Evolutionary conservation across 2,797 vertebrate species (phyloP).

Genomic region (Malacoraja senta): DNA sequence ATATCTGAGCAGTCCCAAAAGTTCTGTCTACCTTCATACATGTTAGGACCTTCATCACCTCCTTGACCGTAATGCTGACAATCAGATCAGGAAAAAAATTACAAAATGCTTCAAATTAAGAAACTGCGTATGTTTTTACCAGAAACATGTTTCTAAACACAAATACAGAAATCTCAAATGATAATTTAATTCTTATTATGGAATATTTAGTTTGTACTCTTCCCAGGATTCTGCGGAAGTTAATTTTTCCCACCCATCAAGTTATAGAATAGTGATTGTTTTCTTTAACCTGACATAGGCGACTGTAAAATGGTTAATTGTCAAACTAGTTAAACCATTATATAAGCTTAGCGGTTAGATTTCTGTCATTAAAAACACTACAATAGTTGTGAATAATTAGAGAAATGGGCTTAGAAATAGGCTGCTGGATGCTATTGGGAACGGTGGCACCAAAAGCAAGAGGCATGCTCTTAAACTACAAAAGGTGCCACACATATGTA

Average conservation of each 20-base stretch:
- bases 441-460: background rate
- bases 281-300: background rate
- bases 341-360: background rate
- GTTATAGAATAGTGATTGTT: background rate
- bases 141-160: background rate
- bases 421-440: background rate
- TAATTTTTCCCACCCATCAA: background rate
- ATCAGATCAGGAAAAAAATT: background rate
- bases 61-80: background rate
- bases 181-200: background rate
- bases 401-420: conserved; percentile 7
- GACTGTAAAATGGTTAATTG: conserved; percentile 4
- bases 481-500: background rate
- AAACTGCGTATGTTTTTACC: background rate
- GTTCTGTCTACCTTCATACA: no score
- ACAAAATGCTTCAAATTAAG: background rate
- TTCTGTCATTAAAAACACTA: background rate
- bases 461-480: conserved; percentile 17
- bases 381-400: conserved; percentile 30
- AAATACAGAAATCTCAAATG: background rate
- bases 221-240: no score
- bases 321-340: background rate
- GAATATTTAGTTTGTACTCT: background rate
- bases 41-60: no score
- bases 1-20: no score